These are phyloP conservation scores for Artibeus lituratus DNA, from an alignment of 2,797 vertebrate genomes.

Conservation along the genomic window DNA sequence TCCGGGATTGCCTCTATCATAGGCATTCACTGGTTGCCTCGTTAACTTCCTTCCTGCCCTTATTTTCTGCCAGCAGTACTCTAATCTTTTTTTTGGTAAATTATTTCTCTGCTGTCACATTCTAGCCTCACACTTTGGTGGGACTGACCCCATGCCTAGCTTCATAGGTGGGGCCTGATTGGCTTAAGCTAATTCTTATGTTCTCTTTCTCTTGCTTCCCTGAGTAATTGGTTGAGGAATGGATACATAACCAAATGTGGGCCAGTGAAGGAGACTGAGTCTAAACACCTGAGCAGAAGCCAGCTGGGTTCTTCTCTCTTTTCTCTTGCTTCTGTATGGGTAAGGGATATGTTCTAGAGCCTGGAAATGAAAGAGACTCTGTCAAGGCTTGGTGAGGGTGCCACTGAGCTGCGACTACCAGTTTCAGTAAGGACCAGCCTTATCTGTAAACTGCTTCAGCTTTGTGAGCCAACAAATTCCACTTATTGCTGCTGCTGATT, in stretches of 20 bases:
- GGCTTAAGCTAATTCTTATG: neutral
- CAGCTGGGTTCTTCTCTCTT: neutral
- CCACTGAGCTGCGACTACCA: neutral
- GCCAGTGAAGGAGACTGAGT: neutral
- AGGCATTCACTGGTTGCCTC: neutral
- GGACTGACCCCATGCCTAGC: neutral
- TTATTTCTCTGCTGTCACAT: neutral
- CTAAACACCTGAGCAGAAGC: neutral
- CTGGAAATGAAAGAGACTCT: neutral
- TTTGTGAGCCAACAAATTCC: neutral
- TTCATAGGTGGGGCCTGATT: neutral
- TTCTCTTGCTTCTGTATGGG: neutral
- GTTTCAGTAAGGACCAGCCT: no score
- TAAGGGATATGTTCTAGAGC: neutral
- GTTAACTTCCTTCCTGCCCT: neutral
- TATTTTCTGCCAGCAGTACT: neutral
- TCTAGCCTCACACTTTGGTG: neutral
- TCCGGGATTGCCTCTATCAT: neutral
- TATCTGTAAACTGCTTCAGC: neutral
- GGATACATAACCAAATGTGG: neutral
- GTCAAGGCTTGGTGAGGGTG: neutral
- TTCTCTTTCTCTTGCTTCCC: neutral
- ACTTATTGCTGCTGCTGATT: neutral
- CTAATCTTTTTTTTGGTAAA: neutral
- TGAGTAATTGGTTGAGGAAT: neutral